These are phyloP conservation scores for Trachelus troglodyta DNA, from an alignment of 2,888 invertebrate genomes.

Conservation along the genomic window DNA sequence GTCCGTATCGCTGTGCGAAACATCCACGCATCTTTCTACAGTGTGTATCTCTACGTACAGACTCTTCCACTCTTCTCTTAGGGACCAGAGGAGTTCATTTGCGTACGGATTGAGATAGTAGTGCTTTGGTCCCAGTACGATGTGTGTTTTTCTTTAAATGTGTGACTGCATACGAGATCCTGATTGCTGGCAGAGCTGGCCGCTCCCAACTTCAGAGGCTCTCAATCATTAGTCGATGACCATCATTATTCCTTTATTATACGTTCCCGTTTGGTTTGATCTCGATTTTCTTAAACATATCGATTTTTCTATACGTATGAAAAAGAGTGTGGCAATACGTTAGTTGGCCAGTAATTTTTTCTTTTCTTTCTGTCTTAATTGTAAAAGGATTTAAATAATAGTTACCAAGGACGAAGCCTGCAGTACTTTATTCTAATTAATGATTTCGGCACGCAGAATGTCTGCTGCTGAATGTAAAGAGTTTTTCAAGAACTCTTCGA, in stretches of 20 bases:
- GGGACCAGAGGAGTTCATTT: constrained; percentile 54
- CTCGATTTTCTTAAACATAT: neutral
- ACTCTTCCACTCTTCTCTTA: constrained; percentile 27
- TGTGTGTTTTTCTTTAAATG: constrained; percentile 53
- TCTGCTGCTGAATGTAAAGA: neutral
- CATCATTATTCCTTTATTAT: neutral
- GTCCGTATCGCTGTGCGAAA: neutral
- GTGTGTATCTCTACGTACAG: neutral
- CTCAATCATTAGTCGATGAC: constrained; percentile 16
- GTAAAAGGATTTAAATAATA: neutral
- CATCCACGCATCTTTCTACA: neutral
- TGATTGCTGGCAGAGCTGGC: constrained; percentile 55
- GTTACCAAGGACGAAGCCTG: neutral
- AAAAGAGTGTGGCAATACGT: neutral
- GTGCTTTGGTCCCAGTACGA: constrained; percentile 46
- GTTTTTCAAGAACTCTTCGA: neutral
- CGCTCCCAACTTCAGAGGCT: constrained; percentile 46
- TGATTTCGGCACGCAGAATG: too few species aligned
- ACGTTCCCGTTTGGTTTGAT: neutral
- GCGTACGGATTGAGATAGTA: constrained; percentile 64
- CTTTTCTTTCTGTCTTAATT: neutral
- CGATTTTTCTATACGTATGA: neutral
- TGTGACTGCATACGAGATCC: constrained; percentile 52
- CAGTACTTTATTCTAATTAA: neutral
- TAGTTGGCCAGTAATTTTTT: neutral